These are phyloP conservation scores for Edolisoma coerulescens DNA, from an alignment of 2,113 vertebrate species.

Conservation along the genomic window DNA sequence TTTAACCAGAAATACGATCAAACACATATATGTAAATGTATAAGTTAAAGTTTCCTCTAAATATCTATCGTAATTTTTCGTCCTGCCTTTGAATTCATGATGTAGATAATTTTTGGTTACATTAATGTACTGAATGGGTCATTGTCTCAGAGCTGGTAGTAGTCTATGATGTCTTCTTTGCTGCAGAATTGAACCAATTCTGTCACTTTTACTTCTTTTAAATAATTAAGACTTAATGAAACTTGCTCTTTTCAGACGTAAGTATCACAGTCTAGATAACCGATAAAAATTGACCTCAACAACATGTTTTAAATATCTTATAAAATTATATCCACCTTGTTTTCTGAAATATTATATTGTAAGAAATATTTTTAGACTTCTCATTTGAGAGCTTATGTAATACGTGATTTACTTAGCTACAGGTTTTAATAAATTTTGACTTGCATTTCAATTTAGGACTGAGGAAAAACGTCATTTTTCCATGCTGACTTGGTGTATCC, in stretches of 20 bases:
- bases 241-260: background rate
- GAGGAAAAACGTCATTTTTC: background rate
- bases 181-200: background rate
- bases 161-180: background rate
- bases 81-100: background rate
- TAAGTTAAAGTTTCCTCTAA: background rate
- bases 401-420: constrained; percentile 19
- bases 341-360: background rate
- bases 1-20: background rate
- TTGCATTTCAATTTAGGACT: constrained; percentile 26
- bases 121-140: background rate
- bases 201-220: background rate
- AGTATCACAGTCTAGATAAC: background rate
- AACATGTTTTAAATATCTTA: background rate
- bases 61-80: background rate
- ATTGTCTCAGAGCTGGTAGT: background rate
- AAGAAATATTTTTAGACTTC: background rate
- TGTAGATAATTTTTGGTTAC: background rate
- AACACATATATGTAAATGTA: background rate
- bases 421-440: constrained; percentile 25
- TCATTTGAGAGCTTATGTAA: background rate
- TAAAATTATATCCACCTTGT: background rate
- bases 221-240: background rate
- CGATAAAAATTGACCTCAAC: background rate
- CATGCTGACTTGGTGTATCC: background rate